Conservation (phyloP, 2,797 vertebrate species). For the Myotis findleyi region DNA sequence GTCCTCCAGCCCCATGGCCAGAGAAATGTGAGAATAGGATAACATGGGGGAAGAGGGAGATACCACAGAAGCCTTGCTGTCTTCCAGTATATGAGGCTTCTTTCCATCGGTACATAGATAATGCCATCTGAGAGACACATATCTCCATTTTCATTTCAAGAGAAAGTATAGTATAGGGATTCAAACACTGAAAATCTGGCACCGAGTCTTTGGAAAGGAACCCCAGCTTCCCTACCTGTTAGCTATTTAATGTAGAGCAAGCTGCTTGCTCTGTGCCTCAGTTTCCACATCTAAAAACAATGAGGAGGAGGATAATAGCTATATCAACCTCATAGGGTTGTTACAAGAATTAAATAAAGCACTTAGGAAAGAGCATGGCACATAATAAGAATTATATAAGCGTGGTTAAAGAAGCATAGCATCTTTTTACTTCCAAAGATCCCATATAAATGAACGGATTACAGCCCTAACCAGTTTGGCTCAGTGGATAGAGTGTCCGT, state of each 20-base stretch:
- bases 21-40: background rate
- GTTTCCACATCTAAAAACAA: background rate
- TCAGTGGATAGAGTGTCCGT: no score
- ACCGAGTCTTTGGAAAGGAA: background rate
- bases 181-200: background rate
- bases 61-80: background rate
- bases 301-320: background rate
- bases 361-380: background rate
- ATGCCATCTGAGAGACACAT: background rate
- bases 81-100: background rate
- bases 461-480: no score
- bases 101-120: background rate
- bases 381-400: background rate
- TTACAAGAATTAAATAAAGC: background rate
- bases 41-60: background rate
- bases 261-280: background rate
- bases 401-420: background rate
- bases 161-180: background rate
- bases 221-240: background rate
- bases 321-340: background rate
- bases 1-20: fast-evolving
- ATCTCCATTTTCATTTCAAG: background rate
- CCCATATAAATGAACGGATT: background rate
- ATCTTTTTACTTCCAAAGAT: background rate
- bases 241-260: background rate